Evolutionary conservation across 2,888 invertebrate species (phyloP).

Genomic region (Cephus sareptanus): DNA sequence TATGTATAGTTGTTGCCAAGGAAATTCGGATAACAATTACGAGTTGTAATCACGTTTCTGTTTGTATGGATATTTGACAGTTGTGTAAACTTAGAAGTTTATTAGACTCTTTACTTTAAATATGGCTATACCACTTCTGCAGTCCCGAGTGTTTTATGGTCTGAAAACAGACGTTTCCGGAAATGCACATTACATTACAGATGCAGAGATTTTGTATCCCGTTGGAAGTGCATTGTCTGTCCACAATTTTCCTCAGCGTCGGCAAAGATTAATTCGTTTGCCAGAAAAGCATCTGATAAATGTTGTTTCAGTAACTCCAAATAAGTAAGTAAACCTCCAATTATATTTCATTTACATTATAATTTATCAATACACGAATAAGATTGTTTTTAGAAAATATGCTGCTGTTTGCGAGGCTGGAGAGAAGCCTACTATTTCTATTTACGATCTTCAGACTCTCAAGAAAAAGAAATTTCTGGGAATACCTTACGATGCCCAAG

Average conservation of each 20-base stretch:
- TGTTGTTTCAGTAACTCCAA: constrained; percentile 74
- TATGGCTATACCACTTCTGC: constrained; percentile 68
- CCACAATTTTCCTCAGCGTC: constrained; percentile 78
- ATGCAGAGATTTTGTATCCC: constrained; percentile 83
- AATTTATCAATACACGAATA: not conserved
- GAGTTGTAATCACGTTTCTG: not conserved
- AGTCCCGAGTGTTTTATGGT: constrained; percentile 74
- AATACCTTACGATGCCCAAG: constrained; percentile 71
- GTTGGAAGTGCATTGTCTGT: constrained; percentile 81
- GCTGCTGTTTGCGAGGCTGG: constrained; percentile 75
- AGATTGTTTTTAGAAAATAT: constrained; percentile 67
- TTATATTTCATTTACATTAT: not conserved
- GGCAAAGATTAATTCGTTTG: constrained; percentile 79
- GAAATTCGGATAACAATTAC: not conserved
- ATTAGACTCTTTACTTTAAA: not conserved
- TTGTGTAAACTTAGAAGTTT: not conserved
- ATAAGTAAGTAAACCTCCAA: constrained; percentile 69
- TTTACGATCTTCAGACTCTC: constrained; percentile 78
- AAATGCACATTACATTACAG: constrained; percentile 79
- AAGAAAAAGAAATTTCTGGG: constrained; percentile 77
- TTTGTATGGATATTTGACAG: not conserved
- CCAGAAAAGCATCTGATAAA: constrained; percentile 76
- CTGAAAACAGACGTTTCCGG: constrained; percentile 74
- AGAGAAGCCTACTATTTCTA: constrained; percentile 74
- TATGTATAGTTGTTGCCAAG: not conserved